phyloP scores from a whole-genome alignment of 37 sponge, comb jelly and placozoan species.

The Spongilla lacustris region DNA sequence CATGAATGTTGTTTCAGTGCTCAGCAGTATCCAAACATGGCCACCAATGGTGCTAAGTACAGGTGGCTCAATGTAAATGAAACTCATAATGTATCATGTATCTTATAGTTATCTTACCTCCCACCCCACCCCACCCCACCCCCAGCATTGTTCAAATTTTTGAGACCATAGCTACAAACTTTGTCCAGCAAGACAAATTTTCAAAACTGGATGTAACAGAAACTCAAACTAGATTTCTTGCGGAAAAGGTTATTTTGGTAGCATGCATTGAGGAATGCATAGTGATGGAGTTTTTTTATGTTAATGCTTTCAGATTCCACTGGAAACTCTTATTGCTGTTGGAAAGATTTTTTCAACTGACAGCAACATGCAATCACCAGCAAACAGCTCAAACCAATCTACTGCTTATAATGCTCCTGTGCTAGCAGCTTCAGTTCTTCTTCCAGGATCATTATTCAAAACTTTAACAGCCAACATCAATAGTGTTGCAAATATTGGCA shows the following conservation, averaged over 20 bases:
- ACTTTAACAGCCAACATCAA: too few relatives aligned
- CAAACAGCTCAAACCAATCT: too few relatives aligned
- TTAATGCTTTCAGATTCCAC: background rate
- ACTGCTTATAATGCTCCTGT: too few relatives aligned
- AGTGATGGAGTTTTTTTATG: too few relatives aligned
- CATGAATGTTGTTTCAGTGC: background rate
- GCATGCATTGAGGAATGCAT: background rate
- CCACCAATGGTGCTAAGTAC: background rate
- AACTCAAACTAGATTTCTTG: slow-evolving; percentile 20
- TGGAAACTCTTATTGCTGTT: background rate
- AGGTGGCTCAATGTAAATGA: background rate
- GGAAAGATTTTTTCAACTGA: background rate
- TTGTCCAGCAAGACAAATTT: slow-evolving; percentile 25
- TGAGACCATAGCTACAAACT: slow-evolving; percentile 37
- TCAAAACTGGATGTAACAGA: background rate
- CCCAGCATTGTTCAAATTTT: slow-evolving; percentile 35
- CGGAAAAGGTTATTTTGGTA: slow-evolving; percentile 25
- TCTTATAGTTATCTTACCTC: too few relatives aligned
- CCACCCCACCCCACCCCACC: too few relatives aligned
- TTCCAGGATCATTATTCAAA: slow-evolving; percentile 2
- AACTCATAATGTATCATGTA: background rate
- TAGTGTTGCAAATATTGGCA: too few relatives aligned
- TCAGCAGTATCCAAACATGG: background rate
- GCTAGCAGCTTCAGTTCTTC: background rate
- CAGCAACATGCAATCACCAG: too few relatives aligned